Percentiles rank a stretch among this genome's conserved stretches.
These are phyloP conservation scores for Scelioninae gen. 1 DNA, from an alignment of 2,888 invertebrate genomes.

Conservation along the genomic window DNA sequence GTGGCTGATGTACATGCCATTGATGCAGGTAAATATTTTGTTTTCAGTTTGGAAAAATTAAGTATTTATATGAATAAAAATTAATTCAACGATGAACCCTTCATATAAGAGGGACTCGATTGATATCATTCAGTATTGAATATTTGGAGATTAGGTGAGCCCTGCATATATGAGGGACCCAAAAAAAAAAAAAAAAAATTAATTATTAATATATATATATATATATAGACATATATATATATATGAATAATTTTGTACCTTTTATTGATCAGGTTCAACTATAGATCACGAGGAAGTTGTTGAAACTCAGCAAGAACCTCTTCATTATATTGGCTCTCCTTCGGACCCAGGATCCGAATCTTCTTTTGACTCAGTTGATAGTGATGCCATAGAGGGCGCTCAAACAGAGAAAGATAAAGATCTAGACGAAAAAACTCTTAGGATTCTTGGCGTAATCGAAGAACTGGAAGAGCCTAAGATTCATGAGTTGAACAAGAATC, in stretches of 20 bases:
- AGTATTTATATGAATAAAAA: too few relatives aligned
- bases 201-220: too few relatives aligned
- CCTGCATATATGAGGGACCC: not conserved
- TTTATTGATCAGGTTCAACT: too few relatives aligned
- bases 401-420: not conserved
- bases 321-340: too few relatives aligned
- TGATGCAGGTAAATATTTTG: too few relatives aligned
- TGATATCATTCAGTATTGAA: not conserved
- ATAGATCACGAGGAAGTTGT: too few relatives aligned
- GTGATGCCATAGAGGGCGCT: not conserved
- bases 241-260: too few relatives aligned
- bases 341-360: not conserved
- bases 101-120: not conserved
- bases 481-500: not conserved
- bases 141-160: not conserved
- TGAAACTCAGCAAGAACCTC: too few relatives aligned
- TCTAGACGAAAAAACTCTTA: constrained; percentile 7
- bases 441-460: constrained; percentile 15
- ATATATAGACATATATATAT: not conserved
- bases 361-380: not conserved
- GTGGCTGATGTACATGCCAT: too few relatives aligned
- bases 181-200: too few relatives aligned
- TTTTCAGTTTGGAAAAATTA: too few relatives aligned
- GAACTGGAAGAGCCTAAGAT: constrained; percentile 9
- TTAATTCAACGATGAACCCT: too few relatives aligned